Evolutionary conservation across 2,797 vertebrate genomes (phyloP), one percentile per base, ranked within the genome.

Genomic region (Chloroceryle inda): DNA sequence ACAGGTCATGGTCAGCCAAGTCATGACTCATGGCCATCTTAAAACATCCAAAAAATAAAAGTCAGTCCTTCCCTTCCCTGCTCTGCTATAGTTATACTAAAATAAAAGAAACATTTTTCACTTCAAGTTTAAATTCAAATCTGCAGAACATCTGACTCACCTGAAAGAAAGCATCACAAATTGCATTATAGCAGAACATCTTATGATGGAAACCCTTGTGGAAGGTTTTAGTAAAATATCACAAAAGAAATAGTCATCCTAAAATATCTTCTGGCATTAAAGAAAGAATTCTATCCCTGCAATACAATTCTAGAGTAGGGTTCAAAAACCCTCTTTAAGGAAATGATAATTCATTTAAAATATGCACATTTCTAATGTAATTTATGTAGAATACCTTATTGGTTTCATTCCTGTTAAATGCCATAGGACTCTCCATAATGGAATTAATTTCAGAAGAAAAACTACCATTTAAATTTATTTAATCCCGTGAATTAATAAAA

Each of bases 291-390:
- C 66, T 50, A 11, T 55, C 23, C 47, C n/a, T 63, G 45, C 29
- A 82, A 72, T 33, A 26, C 1, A 24, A 45, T 71, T 67, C 52
- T 29, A 35, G 27, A 49, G 69, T 59, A 50, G 10, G 14, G 42
- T 52, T 89, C 49, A 85, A 89, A 91, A 45, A 5, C 24, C 3
- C 47, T 77, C 35, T 83, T 71, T 37, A 29, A 79, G 50, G 72
- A 42, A 71, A 7, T 42, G 29, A 52, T 42, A 69, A 83, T 76
- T 62, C 35, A 23, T 62, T 77, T 79, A 83, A 92, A 88, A 78
- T 78, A 95, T 81, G 77, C 66, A 78, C 73, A 69, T 91, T 88
- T 72, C 40, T 84, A 89, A 85, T 71, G 78, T 73, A 89, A 91
- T 93, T 89, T 88, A 87, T 76, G 72, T 53, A 69, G 27, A 66